phyloP scores from a whole-genome alignment of 1,140 invertebrate genomes.

The Armadillidium nasatum region DNA sequence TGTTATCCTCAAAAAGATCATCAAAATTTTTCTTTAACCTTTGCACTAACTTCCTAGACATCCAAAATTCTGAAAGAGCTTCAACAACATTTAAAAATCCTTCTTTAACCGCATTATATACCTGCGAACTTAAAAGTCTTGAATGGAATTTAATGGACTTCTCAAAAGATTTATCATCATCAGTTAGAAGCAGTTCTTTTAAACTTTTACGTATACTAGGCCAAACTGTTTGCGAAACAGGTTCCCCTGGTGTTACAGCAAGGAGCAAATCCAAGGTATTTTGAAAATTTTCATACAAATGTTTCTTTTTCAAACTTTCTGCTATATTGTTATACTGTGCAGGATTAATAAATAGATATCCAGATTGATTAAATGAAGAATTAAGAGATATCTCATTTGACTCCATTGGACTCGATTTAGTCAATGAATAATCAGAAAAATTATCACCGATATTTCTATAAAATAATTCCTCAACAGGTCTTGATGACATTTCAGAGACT shows the following conservation, averaged over 20 bases:
- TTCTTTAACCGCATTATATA: conserved; percentile 41
- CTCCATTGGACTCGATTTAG: conserved; percentile 30
- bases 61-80: conserved; percentile 42
- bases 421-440: conserved; percentile 25
- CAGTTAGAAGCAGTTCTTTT: conserved; percentile 32
- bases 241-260: conserved; percentile 40
- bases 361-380: conserved; percentile 43
- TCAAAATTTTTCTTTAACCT: conserved; percentile 27
- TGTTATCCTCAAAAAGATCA: conserved; percentile 30
- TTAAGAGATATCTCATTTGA: conserved; percentile 41
- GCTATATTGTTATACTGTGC: conserved; percentile 39
- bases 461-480: conserved; percentile 38
- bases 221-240: conserved; percentile 41
- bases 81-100: conserved; percentile 42
- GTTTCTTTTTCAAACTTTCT: conserved; percentile 25
- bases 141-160: conserved; percentile 42
- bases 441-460: conserved; percentile 37
- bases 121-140: conserved; percentile 40
- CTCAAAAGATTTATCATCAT: conserved; percentile 38
- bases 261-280: conserved; percentile 38
- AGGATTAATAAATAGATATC: conserved; percentile 37
- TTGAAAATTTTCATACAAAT: conserved; percentile 25
- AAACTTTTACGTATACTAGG: conserved; percentile 35
- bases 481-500: conserved; percentile 27
- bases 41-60: conserved; percentile 32